A percentile compares a stretch with the other conserved stretches of the same genome.
Conservation (phyloP, 2,797 vertebrate genomes). For the Erithacus rubecula region DNA sequence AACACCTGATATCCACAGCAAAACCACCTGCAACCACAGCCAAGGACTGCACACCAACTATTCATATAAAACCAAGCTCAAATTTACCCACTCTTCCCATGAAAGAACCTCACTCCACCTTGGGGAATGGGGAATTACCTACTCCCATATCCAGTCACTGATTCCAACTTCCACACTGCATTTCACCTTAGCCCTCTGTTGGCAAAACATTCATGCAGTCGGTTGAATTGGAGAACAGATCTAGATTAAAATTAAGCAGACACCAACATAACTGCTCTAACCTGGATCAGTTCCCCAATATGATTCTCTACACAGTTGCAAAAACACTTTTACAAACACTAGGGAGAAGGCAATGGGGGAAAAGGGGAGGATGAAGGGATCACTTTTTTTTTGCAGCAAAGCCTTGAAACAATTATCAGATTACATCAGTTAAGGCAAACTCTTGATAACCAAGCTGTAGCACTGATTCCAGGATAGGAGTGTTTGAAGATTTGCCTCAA, state of each 20-base stretch:
- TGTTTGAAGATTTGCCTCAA: background rate
- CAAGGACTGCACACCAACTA: background rate
- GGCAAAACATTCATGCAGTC: conserved; percentile 4
- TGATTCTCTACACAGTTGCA: conserved; percentile 29
- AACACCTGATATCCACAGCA: background rate
- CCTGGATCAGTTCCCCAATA: background rate
- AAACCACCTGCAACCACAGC: background rate
- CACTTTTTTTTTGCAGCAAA: background rate
- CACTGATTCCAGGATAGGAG: background rate
- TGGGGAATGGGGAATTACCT: background rate
- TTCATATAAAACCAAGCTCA: background rate
- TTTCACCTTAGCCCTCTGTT: conserved; percentile 21
- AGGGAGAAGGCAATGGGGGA: background rate
- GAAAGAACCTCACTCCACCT: background rate
- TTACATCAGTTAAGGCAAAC: background rate
- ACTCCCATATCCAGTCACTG: background rate
- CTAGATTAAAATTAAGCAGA: conserved; percentile 39
- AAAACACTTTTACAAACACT: conserved; percentile 8
- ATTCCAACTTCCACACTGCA: background rate
- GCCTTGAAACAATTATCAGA: background rate
- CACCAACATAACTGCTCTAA: conserved; percentile 20
- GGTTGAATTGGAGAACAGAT: conserved; percentile 19
- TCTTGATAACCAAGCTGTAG: background rate
- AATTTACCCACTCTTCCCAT: background rate
- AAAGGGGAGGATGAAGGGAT: background rate